Base-by-base conservation (phyloP, 2,797 vertebrate species). In the Gadopsis bispinosus region DNA sequence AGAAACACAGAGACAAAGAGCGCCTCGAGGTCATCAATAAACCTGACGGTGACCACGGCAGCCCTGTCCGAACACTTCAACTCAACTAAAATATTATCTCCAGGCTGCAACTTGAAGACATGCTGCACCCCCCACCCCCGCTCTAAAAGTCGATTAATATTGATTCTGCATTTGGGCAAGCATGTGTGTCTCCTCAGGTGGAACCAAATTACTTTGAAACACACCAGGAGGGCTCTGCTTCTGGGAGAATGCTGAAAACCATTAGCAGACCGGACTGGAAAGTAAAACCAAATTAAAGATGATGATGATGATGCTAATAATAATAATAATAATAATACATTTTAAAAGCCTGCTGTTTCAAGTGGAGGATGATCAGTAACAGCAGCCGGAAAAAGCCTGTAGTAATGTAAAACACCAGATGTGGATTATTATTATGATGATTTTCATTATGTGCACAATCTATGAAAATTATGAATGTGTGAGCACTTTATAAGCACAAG, bases 141-240 rank as follows among this genome's bases (percentile, higher is more conserved):
- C 17, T 43, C 51, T 20, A 62, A 73, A 22, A 92, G 88, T 94
- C 93, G 75, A 94, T 94, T 92, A 89, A 86, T 93, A 95, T 95
- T 93, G 94, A 95, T 94, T 92, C 84, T 87, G 88, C 88, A 84
- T 91, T 91, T 92, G 87, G 89, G 89, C 76, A 67, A 88, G 85
- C 88, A 85, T 89, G 86, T 85, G 89, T 75, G 88, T 89, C 84
- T 90, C 80, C 85, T 92, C 91, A 91, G 85, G 91, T 93, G 89
- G 87, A 93, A 94, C 90, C 84, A 77, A 92, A 94, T 93, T 84
- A 90, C 91, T 93, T 63, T 82, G 88, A 91, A 92, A 84, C 76
- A 74, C 83, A 87, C 89, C 71, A 16, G 89, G 80, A 83, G 85
- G 82, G 26, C 62, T 35, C 59, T 31, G 77, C 78, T 77, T 80